These are phyloP conservation scores for Cirrhinus mrigala DNA, from an alignment of 2,797 vertebrate genomes.

Conservation along the genomic window DNA sequence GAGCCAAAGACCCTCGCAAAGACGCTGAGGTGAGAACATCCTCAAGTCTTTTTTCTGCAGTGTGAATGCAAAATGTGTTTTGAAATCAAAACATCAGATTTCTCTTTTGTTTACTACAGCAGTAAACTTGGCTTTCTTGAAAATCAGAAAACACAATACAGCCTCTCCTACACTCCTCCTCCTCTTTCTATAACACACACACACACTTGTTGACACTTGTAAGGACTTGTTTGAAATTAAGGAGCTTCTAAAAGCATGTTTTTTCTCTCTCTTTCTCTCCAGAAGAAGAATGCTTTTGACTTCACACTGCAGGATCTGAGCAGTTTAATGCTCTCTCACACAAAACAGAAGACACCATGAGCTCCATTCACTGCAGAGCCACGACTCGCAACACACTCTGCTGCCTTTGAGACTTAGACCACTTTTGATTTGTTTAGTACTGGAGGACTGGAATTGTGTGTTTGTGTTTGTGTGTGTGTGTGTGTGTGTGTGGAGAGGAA, in stretches of 20 bases:
- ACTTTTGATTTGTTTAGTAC: constrained; percentile 35
- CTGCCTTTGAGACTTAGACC: constrained; percentile 24
- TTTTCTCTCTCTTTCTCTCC: constrained; percentile 22
- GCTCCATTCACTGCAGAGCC: constrained; percentile 46
- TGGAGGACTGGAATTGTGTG: background rate
- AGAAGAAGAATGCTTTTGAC: constrained; percentile 46
- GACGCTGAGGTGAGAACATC: background rate
- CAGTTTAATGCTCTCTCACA: constrained; percentile 41
- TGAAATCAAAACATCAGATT: background rate
- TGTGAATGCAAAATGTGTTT: background rate
- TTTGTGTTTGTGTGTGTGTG: constrained; percentile 20
- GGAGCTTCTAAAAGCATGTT: constrained; percentile 12
- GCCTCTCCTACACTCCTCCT: background rate
- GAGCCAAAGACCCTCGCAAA: background rate
- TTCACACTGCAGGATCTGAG: constrained; percentile 31
- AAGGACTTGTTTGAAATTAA: constrained; percentile 19
- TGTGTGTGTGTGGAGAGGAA: constrained; percentile 26
- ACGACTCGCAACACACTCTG: constrained; percentile 23
- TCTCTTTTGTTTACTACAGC: background rate
- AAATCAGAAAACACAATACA: constrained; percentile 1
- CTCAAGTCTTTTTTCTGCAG: background rate
- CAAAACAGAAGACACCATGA: constrained; percentile 40
- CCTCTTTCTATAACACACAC: no score
- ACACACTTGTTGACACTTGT: background rate
- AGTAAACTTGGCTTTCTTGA: background rate